Conservation (phyloP, 1,140 invertebrate species). For the Muscidifurax raptorellus region DNA sequence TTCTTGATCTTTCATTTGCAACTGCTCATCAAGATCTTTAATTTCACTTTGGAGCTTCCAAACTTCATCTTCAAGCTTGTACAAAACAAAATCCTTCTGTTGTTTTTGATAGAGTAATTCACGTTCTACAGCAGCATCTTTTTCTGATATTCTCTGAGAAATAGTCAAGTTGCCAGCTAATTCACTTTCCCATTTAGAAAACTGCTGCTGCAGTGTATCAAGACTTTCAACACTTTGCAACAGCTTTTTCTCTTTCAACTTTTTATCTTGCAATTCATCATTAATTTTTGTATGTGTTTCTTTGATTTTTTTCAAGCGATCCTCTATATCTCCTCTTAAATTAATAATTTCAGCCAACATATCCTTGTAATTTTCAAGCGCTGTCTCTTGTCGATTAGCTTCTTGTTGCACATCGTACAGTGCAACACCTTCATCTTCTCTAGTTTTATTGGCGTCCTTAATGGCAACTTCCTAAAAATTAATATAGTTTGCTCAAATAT, state of each 20-base stretch:
- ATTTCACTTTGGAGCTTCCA: conserved; percentile 75
- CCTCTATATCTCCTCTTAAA: conserved; percentile 69
- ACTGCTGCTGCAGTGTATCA: conserved; percentile 69
- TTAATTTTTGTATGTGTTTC: conserved; percentile 67
- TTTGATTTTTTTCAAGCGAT: conserved; percentile 63
- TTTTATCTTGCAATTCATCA: conserved; percentile 67
- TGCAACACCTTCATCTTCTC: conserved; percentile 70
- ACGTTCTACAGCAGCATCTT: conserved; percentile 73
- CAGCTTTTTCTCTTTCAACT: conserved; percentile 67
- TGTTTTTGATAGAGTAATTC: conserved; percentile 75
- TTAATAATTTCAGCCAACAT: conserved; percentile 70
- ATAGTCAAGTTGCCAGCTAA: conserved; percentile 73
- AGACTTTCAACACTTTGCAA: conserved; percentile 71
- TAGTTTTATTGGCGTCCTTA: conserved; percentile 70
- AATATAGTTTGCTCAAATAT: conserved; percentile 22
- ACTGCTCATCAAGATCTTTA: conserved; percentile 71
- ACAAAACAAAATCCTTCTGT: conserved; percentile 76
- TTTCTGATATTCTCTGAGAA: conserved; percentile 75
- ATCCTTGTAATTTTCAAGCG: conserved; percentile 73
- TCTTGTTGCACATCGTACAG: conserved; percentile 76
- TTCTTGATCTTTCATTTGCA: conserved; percentile 72
- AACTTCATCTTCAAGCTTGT: conserved; percentile 75
- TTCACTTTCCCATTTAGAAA: conserved; percentile 75
- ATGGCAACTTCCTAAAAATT: conserved; percentile 65
- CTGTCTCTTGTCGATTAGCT: conserved; percentile 73